phyloP scores from a whole-genome alignment of 2,888 invertebrate genomes.

The Cyaniris semiargus region DNA sequence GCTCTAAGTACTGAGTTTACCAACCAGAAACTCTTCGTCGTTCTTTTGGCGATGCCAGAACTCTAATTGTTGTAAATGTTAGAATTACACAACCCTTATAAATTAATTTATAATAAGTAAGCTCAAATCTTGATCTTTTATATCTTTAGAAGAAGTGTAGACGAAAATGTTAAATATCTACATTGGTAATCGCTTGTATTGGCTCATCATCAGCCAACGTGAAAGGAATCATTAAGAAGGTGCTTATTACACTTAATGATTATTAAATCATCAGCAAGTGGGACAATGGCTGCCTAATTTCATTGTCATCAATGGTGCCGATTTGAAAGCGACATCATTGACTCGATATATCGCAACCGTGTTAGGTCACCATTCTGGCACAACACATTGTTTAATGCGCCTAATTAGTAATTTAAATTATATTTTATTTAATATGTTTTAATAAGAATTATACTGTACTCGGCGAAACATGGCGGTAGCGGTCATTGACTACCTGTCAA shows the following conservation, averaged over 20 bases:
- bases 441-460: no score
- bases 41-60: no score
- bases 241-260: not conserved
- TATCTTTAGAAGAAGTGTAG: no score
- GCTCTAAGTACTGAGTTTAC: no score
- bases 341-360: not conserved
- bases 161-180: no score
- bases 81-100: no score
- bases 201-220: not conserved
- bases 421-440: not conserved
- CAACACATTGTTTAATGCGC: slow-evolving; percentile 2
- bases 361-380: slow-evolving; percentile 12
- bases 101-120: no score
- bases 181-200: not conserved
- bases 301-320: slow-evolving; percentile 16
- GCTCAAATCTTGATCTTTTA: no score
- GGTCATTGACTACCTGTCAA: no score
- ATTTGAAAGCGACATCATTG: slow-evolving; percentile 18
- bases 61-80: no score
- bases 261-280: not conserved
- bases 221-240: not conserved
- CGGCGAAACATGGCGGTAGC: no score
- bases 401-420: not conserved
- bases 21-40: no score
- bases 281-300: slow-evolving; percentile 9